phyloP scores from a whole-genome alignment of 1,140 invertebrate genomes.

The Ceratina japonica region DNA sequence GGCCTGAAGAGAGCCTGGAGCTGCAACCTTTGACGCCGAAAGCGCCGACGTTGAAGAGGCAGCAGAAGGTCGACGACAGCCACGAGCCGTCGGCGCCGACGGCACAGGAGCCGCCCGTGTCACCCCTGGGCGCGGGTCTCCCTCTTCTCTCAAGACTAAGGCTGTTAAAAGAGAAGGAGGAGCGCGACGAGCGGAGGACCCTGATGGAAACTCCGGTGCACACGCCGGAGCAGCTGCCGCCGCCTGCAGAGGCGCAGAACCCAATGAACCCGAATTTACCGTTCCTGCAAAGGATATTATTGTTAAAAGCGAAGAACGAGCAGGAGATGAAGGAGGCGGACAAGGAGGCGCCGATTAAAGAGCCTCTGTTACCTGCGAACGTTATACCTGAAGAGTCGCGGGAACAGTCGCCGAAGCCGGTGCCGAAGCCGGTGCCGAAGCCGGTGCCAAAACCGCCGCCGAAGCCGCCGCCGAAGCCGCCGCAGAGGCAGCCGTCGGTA shows the following conservation, averaged over 20 bases:
- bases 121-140: slow-evolving; percentile 89
- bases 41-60: slow-evolving; percentile 76
- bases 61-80: slow-evolving; percentile 72
- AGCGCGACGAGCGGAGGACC: slow-evolving; percentile 81
- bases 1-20: slow-evolving; percentile 78
- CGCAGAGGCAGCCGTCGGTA: slow-evolving; percentile 43
- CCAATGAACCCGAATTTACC: slow-evolving; percentile 79
- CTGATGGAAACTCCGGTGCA: slow-evolving; percentile 79
- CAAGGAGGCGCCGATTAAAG: slow-evolving; percentile 69
- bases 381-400: slow-evolving; percentile 52
- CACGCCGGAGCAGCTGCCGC: slow-evolving; percentile 67
- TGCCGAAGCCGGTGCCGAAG: too few relatives aligned
- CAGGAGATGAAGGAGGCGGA: slow-evolving; percentile 77
- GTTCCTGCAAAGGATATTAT: slow-evolving; percentile 87
- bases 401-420: slow-evolving; percentile 1
- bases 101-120: slow-evolving; percentile 73
- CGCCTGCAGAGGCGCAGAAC: slow-evolving; percentile 45
- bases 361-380: slow-evolving; percentile 68
- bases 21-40: slow-evolving; percentile 79
- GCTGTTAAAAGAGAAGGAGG: slow-evolving; percentile 91
- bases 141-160: slow-evolving; percentile 88
- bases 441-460: too few relatives aligned
- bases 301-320: slow-evolving; percentile 90
- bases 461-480: not conserved
- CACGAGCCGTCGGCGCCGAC: slow-evolving; percentile 57